These are phyloP conservation scores for Vombatus ursinus DNA, from an alignment of 2,113 vertebrate species.

Conservation along the genomic window DNA sequence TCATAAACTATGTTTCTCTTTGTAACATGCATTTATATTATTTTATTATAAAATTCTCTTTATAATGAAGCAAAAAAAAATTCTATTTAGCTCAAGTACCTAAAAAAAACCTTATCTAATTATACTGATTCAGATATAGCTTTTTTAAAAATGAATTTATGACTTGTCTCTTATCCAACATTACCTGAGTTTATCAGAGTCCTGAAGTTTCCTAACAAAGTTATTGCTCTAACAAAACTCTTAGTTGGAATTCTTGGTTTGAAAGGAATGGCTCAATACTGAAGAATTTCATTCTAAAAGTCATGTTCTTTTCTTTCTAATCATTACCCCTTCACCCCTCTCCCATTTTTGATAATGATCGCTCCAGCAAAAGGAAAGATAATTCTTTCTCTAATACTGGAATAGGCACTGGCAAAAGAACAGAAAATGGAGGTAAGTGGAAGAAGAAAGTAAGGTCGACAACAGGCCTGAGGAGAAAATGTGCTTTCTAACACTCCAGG, in stretches of 20 bases:
- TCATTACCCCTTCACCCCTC: conserved; percentile 55
- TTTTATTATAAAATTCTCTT: background rate
- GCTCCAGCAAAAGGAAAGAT: background rate
- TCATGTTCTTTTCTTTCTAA: conserved; percentile 14
- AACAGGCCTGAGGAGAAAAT: conserved; percentile 46
- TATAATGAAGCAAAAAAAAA: background rate
- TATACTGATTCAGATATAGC: conserved; percentile 42
- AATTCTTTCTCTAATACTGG: conserved; percentile 11
- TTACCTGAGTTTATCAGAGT: conserved; percentile 33
- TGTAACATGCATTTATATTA: background rate
- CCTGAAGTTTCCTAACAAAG: conserved; percentile 27
- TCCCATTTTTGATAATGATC: conserved; percentile 42
- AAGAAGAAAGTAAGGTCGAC: conserved; percentile 62
- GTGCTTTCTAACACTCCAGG: conserved; percentile 60
- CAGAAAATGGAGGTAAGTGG: conserved; percentile 35
- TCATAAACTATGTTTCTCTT: background rate
- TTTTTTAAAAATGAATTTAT: conserved; percentile 10
- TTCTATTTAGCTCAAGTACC: background rate
- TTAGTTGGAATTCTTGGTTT: background rate
- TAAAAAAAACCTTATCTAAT: conserved; percentile 40
- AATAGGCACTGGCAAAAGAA: background rate
- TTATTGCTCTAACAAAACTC: background rate
- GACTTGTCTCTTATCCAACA: background rate
- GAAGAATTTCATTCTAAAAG: background rate
- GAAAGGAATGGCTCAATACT: background rate